Base-by-base conservation (phyloP, 2,888 invertebrate genomes). In the Pristionchus fissidentatus region DNA sequence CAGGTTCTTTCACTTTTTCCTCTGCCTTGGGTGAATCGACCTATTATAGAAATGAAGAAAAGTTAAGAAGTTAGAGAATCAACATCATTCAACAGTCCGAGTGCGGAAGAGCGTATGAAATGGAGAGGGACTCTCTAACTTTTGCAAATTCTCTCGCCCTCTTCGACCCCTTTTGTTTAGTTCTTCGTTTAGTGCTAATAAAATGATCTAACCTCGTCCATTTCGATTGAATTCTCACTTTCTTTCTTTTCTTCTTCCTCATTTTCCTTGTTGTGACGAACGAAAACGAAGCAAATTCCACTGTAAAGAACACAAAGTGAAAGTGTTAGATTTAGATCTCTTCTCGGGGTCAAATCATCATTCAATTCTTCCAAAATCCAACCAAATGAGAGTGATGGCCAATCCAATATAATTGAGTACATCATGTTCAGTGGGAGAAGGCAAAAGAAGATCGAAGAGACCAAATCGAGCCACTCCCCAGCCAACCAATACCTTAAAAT, bases 391-490 rank as follows among this genome's bases (percentile, higher is more conserved):
- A 0, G 90, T 91, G n/a, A 91, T 35, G 13, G 84, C 85, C 41
- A 91, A 84, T 38, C 91, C 91, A n/a, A 88, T 49, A 83, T 90
- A 90, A 84, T 91, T 91, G 83, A 91, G 62, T 19, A 86, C 73
- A 66, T 88, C 87, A 77, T 89, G 87, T 52, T 86, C 84, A 13
- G 90, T 90, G 22, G 85, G 84, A 80, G 87, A 86, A 73, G 91
- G 84, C n/a, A 84, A 78, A 26, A 89, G 83, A 86, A 88, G 85
- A 1, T 85, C 85, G 83, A 90, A 90, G 13, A 91, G 84, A 10
- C 91, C 91, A 79, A 91, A 91, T 35, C 90, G 85, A n/a, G 91
- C 91, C 13, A 91, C 90, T 62, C 88, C 87, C 91, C 91, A 91
- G 1, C 91, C 91, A 35, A 91, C 90, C 2, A 90, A 85, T 10